Conservation (phyloP, 2,797 vertebrate species). For the Sciaenops ocellatus region DNA sequence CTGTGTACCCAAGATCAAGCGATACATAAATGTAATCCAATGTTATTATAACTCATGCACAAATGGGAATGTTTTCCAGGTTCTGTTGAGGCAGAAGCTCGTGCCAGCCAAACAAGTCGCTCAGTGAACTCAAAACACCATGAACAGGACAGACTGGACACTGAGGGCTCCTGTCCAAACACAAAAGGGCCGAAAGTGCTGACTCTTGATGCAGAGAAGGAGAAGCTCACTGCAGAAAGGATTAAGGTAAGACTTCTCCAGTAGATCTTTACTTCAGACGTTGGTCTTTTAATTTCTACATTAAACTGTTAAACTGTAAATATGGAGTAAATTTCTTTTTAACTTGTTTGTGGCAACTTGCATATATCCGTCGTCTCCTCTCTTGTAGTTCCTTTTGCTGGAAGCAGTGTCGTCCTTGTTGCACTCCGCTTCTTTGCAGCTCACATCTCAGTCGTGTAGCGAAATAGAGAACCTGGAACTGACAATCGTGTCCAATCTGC, state of each 20-base stretch:
- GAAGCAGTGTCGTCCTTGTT: conserved; percentile 84
- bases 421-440: conserved; percentile 56
- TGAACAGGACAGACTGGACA: conserved; percentile 26
- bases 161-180: conserved; percentile 12
- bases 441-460: conserved; percentile 62
- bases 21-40: too few relatives aligned
- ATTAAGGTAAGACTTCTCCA: conserved; percentile 73
- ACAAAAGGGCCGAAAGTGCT: conserved; percentile 41
- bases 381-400: conserved; percentile 87
- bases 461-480: conserved; percentile 86
- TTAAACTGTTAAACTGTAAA: background rate
- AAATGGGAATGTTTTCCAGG: conserved; percentile 46
- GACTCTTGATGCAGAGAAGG: conserved; percentile 38
- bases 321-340: background rate
- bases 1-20: too few relatives aligned
- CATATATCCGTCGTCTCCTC: conserved; percentile 18
- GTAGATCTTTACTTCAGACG: background rate
- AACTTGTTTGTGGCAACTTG: background rate
- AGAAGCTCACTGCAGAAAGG: conserved; percentile 58
- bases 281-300: background rate
- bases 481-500: conserved; percentile 85
- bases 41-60: background rate
- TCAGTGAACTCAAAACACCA: conserved; percentile 12
- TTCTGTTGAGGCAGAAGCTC: conserved; percentile 31
- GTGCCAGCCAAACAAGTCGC: conserved; percentile 8